Evolutionary conservation across 1,140 invertebrate genomes (phyloP), one percentile per base, ranked within the genome.

Genomic region (Chironomus tepperi): DNA sequence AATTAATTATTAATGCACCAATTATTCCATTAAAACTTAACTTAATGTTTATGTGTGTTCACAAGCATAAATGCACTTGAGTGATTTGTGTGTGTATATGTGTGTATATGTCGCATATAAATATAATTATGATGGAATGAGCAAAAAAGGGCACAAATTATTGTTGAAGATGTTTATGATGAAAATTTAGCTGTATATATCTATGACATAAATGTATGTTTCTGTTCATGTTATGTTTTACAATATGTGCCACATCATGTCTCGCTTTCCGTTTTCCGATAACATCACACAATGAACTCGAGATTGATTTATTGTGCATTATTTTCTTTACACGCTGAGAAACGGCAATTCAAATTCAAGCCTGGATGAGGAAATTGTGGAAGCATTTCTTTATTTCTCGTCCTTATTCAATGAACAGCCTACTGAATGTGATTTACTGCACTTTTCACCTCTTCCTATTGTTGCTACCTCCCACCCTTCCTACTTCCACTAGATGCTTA

Each of bases 1-100:
- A 70, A 70, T 70, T 70, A 70, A 70, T 70, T 70, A 70, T 70
- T 70, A 21, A 70, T 70, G 65, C 65, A 70, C 18, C 65, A 70
- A 21, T 70, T 18, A 9, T 18, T 70, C 65, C 65, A 70, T 70
- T 70, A 18, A 70, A 70, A 18, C 15, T 21, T 57, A 57, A 57
- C n/a, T 47, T 15, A 57, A 57, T 57, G 47, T 57, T 5, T n/a
- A n/a, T 57, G 12, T 57, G 47, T n/a, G 47, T 57, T n/a, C 12
- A 47, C 8, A 10, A 9, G 43, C 43, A 15, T 47, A 47, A 47
- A 57, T 15, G 64, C 12, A 18, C 16, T 67, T 19, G 65, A 70
- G 18, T 70, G 65, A 10, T 70, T 19, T 70, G 16, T 70, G 19
- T 70, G 65, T 16, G 2, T 57, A 57, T 70, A 18, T 16, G 2